These are phyloP conservation scores for Metacarcinus magister DNA, from an alignment of 2,888 invertebrate species.

Conservation along the genomic window DNA sequence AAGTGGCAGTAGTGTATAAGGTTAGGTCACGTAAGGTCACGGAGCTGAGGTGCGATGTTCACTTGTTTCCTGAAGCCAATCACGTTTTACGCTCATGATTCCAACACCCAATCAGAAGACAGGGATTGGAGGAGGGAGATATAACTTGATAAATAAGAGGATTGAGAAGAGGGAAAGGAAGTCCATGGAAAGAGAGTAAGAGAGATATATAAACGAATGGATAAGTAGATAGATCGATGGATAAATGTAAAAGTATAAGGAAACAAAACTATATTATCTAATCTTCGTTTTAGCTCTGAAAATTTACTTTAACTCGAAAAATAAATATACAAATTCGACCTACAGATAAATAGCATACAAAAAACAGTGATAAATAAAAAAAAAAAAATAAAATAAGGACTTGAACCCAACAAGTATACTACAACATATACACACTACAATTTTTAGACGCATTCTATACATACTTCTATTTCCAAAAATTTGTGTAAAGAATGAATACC, in stretches of 20 bases:
- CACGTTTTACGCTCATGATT: not conserved
- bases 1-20: not conserved
- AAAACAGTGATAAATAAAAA: no score
- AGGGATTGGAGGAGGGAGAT: not conserved
- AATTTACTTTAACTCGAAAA: no score
- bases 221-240: no score
- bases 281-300: no score
- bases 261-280: no score
- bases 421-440: no score
- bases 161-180: not conserved
- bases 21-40: constrained; percentile 1
- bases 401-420: no score
- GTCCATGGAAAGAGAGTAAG: not conserved
- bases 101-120: not conserved
- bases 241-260: no score
- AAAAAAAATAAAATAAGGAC: no score
- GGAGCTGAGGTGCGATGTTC: not conserved
- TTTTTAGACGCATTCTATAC: not conserved
- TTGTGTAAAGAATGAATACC: not conserved
- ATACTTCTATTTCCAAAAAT: not conserved
- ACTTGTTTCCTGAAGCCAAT: not conserved
- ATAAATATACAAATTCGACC: no score
- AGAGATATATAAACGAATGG: not conserved
- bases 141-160: not conserved
- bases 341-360: no score